Conservation (phyloP, 2,888 invertebrate genomes). For the Podabrus alpinus region DNA sequence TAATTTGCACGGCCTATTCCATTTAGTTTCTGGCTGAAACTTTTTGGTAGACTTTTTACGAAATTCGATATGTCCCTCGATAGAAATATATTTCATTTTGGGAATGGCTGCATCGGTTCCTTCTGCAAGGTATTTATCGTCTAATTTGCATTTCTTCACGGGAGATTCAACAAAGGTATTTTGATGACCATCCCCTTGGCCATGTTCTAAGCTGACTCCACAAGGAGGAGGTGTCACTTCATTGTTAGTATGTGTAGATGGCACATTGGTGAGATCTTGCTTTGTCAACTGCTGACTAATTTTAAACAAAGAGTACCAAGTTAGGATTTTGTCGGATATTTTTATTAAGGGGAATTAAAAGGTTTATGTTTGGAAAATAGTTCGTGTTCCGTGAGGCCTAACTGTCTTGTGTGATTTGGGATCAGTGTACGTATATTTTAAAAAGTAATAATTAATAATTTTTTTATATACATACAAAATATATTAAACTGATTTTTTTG, state of each 20-base stretch:
- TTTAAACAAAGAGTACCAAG: background rate
- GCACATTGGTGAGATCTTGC: background rate
- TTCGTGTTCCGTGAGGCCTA: too few species aligned
- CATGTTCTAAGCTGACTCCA: conserved; percentile 31
- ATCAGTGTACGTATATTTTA: too few species aligned
- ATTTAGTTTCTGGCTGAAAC: conserved; percentile 58
- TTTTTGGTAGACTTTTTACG: conserved; percentile 48
- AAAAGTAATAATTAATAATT: too few species aligned
- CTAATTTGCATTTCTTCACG: conserved; percentile 43
- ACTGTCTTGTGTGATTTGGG: too few species aligned
- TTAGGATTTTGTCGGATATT: background rate
- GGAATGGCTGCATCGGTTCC: background rate
- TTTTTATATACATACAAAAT: background rate
- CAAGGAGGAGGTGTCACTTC: conserved; percentile 33
- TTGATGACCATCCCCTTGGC: conserved; percentile 45
- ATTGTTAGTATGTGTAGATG: background rate
- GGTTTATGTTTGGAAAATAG: too few species aligned
- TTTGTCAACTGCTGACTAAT: background rate
- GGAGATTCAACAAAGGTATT: conserved; percentile 44
- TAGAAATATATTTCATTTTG: conserved; percentile 42
- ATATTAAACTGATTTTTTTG: background rate
- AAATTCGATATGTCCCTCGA: conserved; percentile 49
- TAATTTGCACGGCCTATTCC: conserved; percentile 66
- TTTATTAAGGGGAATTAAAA: background rate
- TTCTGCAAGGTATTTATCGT: conserved; percentile 25